A percentile compares a stretch with the other conserved stretches of the same genome.
Conservation (phyloP, 2,888 invertebrate genomes). For the Hypercompe scribonia region DNA sequence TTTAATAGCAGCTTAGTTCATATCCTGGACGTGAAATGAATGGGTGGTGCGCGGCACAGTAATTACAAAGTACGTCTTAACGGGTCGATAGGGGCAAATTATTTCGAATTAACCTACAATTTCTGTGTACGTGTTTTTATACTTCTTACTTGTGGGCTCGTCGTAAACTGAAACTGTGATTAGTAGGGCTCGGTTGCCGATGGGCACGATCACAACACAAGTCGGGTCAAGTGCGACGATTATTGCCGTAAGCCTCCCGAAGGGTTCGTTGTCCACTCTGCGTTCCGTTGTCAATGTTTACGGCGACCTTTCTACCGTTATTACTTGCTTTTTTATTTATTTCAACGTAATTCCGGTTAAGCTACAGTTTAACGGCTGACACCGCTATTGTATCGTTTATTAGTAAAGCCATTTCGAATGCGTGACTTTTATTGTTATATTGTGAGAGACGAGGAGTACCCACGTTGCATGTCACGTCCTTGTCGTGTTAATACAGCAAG, state of each 20-base stretch:
- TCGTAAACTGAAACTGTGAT: slow-evolving; percentile 16
- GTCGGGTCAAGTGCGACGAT: slow-evolving; percentile 15
- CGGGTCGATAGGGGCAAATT: background rate
- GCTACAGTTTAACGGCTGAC: slow-evolving; percentile 3
- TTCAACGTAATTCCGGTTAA: slow-evolving; percentile 10
- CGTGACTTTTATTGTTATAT: background rate
- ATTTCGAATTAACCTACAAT: slow-evolving; percentile 3
- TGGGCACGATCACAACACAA: slow-evolving; percentile 14
- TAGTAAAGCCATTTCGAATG: slow-evolving; percentile 2
- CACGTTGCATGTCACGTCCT: slow-evolving; percentile 6
- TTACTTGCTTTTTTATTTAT: slow-evolving; percentile 15
- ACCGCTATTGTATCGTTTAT: slow-evolving; percentile 1
- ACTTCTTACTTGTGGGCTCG: background rate
- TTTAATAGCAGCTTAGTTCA: slow-evolving; percentile 15
- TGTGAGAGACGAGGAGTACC: background rate
- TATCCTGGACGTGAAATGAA: slow-evolving; percentile 17
- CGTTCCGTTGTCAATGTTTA: slow-evolving; percentile 14
- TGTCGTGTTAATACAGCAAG: slow-evolving; percentile 4
- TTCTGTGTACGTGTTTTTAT: slow-evolving; percentile 15
- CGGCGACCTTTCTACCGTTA: slow-evolving; percentile 6
- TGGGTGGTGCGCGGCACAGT: slow-evolving; percentile 15
- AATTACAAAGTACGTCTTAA: slow-evolving; percentile 7
- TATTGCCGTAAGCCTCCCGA: slow-evolving; percentile 11
- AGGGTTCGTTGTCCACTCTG: slow-evolving; percentile 13
- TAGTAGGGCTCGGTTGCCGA: slow-evolving; percentile 3